Evolutionary conservation across 2,113 vertebrate genomes (phyloP).

Genomic region (Corydoras sp.): DNA sequence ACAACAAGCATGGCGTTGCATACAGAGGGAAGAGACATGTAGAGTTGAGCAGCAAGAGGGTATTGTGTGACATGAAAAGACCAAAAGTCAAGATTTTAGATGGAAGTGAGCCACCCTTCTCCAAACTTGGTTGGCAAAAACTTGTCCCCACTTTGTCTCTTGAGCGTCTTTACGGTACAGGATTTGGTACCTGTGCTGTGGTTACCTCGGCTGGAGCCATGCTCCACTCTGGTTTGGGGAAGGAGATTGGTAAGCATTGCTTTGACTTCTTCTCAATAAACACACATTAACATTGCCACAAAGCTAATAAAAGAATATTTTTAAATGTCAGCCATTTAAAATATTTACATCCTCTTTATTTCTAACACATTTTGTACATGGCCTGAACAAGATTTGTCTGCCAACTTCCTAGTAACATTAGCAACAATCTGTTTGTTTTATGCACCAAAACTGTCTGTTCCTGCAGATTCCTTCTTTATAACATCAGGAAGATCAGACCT

Average conservation of each 20-base stretch:
- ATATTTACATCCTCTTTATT: no score
- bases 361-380: no score
- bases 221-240: conserved; percentile 85
- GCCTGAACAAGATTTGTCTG: no score
- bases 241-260: conserved; percentile 78
- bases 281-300: no score
- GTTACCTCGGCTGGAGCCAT: conserved; percentile 95
- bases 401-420: no score
- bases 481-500: no score
- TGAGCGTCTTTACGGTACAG: conserved; percentile 60
- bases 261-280: not conserved
- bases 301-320: no score
- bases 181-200: conserved; percentile 81
- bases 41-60: conserved; percentile 58
- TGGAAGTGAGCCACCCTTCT: conserved; percentile 85
- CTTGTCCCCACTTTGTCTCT: conserved; percentile 76
- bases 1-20: conserved; percentile 86
- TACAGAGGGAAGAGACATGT: conserved; percentile 68
- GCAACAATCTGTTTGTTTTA: no score
- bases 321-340: no score
- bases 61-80: conserved; percentile 83
- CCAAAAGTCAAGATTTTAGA: conserved; percentile 78
- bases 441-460: no score
- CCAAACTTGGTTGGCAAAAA: conserved; percentile 77
- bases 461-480: no score